A percentile compares a stretch with the other conserved stretches of the same genome.
Evolutionary conservation across 2,797 vertebrate species (phyloP).

Genomic region (Rallus crepitans): DNA sequence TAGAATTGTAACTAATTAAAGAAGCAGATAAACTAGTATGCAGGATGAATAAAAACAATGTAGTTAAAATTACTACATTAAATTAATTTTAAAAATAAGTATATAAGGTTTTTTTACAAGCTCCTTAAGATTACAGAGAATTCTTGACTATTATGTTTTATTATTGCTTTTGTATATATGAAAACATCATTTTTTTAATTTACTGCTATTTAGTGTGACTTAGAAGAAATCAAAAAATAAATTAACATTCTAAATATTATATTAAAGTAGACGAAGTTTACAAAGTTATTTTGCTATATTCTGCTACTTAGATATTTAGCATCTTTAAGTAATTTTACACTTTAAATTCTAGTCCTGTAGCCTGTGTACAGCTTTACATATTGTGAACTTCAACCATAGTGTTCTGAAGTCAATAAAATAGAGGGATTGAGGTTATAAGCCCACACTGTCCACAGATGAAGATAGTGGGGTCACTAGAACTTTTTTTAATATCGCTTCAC

Average conservation of each 20-base stretch:
- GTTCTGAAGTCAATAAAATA: background rate
- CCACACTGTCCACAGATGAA: no score
- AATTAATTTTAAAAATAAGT: conserved; percentile 16
- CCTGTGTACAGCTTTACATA: background rate
- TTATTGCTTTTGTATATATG: background rate
- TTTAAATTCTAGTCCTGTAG: background rate
- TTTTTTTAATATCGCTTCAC: background rate
- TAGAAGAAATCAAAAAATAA: background rate
- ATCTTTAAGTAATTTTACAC: background rate
- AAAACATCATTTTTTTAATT: background rate
- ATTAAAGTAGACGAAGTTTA: background rate
- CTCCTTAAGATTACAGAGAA: background rate
- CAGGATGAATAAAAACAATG: conserved; percentile 21
- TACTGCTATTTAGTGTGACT: background rate
- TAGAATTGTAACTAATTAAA: conserved; percentile 52
- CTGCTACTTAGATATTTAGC: background rate
- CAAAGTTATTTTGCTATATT: background rate
- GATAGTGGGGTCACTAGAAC: background rate
- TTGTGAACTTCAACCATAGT: background rate
- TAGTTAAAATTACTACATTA: background rate
- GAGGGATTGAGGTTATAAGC: background rate
- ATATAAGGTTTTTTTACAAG: background rate
- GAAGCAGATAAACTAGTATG: background rate
- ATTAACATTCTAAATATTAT: background rate
- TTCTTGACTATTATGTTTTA: background rate